These are phyloP conservation scores for Helostoma temminkii DNA, from an alignment of 2,797 vertebrate species.

Conservation along the genomic window DNA sequence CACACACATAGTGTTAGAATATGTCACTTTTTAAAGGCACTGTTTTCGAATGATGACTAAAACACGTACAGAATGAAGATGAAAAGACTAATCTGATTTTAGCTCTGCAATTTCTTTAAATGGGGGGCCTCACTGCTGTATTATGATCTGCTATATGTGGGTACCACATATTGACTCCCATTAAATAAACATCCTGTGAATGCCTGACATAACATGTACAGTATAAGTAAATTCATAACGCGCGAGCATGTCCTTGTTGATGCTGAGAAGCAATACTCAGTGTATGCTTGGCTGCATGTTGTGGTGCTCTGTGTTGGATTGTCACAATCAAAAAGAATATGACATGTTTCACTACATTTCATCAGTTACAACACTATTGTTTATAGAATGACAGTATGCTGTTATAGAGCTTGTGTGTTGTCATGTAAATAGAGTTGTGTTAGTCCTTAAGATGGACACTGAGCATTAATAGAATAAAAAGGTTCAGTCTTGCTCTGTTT, in stretches of 20 bases:
- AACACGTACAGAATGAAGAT: background rate
- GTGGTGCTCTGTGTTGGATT: background rate
- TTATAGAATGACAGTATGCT: background rate
- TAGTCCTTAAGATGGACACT: background rate
- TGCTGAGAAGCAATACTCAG: background rate
- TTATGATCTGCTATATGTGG: slow-evolving; percentile 35
- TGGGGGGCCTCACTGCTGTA: background rate
- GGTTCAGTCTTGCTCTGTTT: background rate
- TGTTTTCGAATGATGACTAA: too few relatives aligned
- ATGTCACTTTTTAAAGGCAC: too few relatives aligned
- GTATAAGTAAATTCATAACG: slow-evolving; percentile 1
- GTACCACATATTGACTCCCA: slow-evolving; percentile 15
- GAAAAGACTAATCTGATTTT: slow-evolving; percentile 27
- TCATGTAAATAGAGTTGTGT: slow-evolving; percentile 8
- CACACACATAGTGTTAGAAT: too few relatives aligned
- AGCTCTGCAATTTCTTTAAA: background rate
- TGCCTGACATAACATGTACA: background rate
- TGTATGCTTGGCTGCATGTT: too few relatives aligned
- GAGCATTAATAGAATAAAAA: background rate
- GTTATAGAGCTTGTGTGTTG: background rate
- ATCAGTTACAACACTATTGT: background rate
- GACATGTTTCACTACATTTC: background rate
- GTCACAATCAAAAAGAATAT: background rate
- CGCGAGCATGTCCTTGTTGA: background rate
- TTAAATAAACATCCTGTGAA: slow-evolving; percentile 20